A percentile compares a stretch with the other conserved stretches of the same genome.
phyloP scores from a whole-genome alignment of 2,113 vertebrate species.

The Toxotes jaculatrix region DNA sequence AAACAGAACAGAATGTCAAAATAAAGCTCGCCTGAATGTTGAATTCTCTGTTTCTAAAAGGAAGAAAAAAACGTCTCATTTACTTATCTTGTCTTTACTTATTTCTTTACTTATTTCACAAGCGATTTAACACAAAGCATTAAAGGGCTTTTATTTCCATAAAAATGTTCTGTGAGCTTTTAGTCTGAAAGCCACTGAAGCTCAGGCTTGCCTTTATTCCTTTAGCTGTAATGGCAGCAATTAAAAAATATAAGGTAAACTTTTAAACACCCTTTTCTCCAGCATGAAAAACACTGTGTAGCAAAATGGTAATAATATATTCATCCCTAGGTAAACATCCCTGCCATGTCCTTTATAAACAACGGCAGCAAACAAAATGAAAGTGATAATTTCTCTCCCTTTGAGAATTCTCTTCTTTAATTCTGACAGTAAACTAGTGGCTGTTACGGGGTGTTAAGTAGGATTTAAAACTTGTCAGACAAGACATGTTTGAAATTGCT shows the following conservation, averaged over 20 bases:
- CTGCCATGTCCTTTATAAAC: constrained; percentile 84
- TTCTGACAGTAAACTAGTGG: constrained; percentile 89
- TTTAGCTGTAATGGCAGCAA: constrained; percentile 81
- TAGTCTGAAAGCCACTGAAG: constrained; percentile 54
- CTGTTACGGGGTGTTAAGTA: constrained; percentile 89
- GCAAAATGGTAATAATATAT: constrained; percentile 83
- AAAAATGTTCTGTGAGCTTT: constrained; percentile 54
- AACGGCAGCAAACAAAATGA: constrained; percentile 84
- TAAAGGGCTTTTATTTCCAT: constrained; percentile 63
- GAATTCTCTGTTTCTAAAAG: neutral
- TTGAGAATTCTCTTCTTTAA: constrained; percentile 87
- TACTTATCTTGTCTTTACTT: too few species aligned
- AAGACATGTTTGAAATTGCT: constrained; percentile 92
- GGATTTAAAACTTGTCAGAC: constrained; percentile 92
- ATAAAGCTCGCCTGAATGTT: neutral
- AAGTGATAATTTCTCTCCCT: constrained; percentile 86
- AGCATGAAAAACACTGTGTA: constrained; percentile 79
- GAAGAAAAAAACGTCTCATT: neutral
- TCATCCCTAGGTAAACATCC: constrained; percentile 87
- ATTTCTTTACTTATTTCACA: constrained; percentile 31
- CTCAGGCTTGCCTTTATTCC: constrained; percentile 69
- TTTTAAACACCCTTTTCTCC: constrained; percentile 78
- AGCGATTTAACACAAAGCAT: constrained; percentile 41
- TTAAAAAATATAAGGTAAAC: constrained; percentile 81
- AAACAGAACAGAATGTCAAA: constrained; percentile 12